These are phyloP conservation scores for Remorina albescens DNA, from an alignment of 2,797 vertebrate species.

Conservation along the genomic window DNA sequence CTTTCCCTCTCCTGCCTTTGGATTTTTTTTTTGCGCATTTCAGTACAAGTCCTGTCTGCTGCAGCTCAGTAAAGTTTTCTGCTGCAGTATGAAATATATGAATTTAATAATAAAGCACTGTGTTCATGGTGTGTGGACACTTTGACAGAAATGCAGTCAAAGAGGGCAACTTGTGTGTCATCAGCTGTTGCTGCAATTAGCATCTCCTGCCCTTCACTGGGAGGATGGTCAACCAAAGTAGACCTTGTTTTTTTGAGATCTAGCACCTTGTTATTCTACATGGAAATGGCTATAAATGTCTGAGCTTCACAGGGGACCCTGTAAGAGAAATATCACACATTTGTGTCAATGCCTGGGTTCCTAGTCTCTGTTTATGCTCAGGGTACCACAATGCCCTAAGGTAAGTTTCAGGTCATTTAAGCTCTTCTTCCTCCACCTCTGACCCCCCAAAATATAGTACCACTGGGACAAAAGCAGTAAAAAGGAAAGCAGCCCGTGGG, in stretches of 20 bases:
- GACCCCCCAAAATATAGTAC: constrained; percentile 70
- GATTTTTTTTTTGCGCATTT: neutral
- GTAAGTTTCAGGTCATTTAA: constrained; percentile 69
- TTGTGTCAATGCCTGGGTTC: constrained; percentile 56
- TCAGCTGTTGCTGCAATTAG: constrained; percentile 1
- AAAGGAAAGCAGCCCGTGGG: constrained; percentile 51
- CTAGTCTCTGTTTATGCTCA: constrained; percentile 37
- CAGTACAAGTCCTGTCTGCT: neutral
- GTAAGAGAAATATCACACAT: constrained; percentile 69
- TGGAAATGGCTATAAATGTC: constrained; percentile 53
- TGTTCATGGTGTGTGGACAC: neutral
- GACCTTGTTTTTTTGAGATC: constrained; percentile 28
- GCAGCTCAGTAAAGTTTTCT: too few relatives aligned
- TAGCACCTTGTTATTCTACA: constrained; percentile 44
- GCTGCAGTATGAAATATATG: neutral
- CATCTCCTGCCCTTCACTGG: neutral
- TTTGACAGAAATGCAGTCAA: neutral
- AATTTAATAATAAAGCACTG: neutral
- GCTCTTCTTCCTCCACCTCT: constrained; percentile 58
- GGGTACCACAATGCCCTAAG: constrained; percentile 51
- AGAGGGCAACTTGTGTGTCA: neutral
- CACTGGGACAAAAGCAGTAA: constrained; percentile 69
- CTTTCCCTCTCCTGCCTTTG: neutral
- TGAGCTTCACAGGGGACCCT: constrained; percentile 41
- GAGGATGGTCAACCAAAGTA: constrained; percentile 24